phyloP scores from a whole-genome alignment of 2,888 invertebrate species.

The Cephus pulcher region DNA sequence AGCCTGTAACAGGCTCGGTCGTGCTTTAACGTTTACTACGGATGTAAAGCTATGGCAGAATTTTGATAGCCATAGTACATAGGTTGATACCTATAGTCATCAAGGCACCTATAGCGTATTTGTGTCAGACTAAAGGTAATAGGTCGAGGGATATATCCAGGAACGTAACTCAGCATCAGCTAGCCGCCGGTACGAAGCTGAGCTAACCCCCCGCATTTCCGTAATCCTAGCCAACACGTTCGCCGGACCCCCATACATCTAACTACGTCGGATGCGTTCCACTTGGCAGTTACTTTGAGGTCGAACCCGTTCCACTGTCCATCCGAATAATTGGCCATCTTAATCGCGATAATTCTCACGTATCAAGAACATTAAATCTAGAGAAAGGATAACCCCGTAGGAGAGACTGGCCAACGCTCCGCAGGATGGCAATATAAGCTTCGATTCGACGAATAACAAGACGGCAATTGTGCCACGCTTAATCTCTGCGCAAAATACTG shows the following conservation, averaged over 20 bases:
- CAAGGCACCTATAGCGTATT: conserved; percentile 37
- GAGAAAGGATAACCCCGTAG: background rate
- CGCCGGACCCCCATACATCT: conserved; percentile 23
- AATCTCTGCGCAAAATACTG: background rate
- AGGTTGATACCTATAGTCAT: background rate
- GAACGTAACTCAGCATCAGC: conserved; percentile 66
- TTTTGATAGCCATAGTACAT: background rate
- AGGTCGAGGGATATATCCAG: conserved; percentile 60
- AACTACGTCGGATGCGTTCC: conserved; percentile 43
- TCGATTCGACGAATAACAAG: background rate
- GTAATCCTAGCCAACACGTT: conserved; percentile 61
- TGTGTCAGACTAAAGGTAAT: conserved; percentile 51
- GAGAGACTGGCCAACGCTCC: background rate
- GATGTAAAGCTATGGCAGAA: background rate
- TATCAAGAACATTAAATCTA: background rate
- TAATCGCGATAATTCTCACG: conserved; percentile 51
- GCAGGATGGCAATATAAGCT: background rate
- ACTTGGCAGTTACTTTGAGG: conserved; percentile 60
- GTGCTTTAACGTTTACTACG: background rate
- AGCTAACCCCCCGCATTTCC: conserved; percentile 45
- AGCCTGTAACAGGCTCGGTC: background rate
- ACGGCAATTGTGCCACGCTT: background rate
- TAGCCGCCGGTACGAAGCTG: conserved; percentile 35
- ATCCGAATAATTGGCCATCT: conserved; percentile 46
- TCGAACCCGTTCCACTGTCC: conserved; percentile 46